phyloP scores from a whole-genome alignment of 2,888 invertebrate species.

The Brachycybe producta region DNA sequence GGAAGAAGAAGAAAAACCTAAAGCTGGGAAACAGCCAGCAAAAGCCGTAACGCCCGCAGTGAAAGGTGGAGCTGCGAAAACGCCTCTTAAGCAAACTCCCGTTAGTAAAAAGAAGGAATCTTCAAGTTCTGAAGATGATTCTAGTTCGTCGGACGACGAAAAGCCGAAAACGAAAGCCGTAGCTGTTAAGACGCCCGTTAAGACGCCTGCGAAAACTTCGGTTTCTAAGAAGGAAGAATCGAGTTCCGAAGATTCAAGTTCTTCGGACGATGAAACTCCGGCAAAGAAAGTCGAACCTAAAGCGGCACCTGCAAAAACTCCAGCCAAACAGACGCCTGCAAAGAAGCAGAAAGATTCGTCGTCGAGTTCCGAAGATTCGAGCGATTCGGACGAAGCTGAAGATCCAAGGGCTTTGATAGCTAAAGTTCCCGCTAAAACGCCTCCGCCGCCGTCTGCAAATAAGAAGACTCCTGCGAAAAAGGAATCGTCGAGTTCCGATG shows the following conservation, averaged over 20 bases:
- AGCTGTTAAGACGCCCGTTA: slow-evolving; percentile 1
- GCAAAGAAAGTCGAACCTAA: neutral
- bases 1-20: slow-evolving; percentile 25
- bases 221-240: slow-evolving; percentile 3
- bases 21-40: too few species aligned
- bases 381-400: neutral
- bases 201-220: slow-evolving; percentile 2
- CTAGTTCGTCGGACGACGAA: slow-evolving; percentile 25
- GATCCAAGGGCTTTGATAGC: neutral
- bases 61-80: too few species aligned
- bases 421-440: neutral
- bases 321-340: neutral
- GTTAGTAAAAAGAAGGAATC: too few species aligned
- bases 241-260: slow-evolving; percentile 16
- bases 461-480: slow-evolving; percentile 10
- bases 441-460: neutral
- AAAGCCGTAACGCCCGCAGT: too few species aligned
- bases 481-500: neutral
- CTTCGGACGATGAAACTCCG: neutral
- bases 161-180: slow-evolving; percentile 21
- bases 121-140: slow-evolving; percentile 31
- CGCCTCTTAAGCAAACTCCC: too few species aligned
- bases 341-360: neutral
- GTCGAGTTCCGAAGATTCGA: slow-evolving; percentile 4
- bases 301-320: slow-evolving; percentile 1